Conservation (phyloP, 2,888 invertebrate genomes). For the Drosophila cognata region DNA sequence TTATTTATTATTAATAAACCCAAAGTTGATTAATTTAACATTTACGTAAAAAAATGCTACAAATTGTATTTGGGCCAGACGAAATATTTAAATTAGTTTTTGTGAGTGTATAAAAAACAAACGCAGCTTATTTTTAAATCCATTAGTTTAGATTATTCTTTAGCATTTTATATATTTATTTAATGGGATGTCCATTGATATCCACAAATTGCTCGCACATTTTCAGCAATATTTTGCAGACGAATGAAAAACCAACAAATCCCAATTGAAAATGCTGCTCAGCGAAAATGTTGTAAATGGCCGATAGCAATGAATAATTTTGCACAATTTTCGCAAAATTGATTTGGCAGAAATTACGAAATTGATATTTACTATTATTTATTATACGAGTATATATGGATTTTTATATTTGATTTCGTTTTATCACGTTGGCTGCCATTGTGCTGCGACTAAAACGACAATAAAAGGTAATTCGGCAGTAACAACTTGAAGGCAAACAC, state of each 20-base stretch:
- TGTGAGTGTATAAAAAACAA: background rate
- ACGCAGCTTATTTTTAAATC: background rate
- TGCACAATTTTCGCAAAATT: constrained; percentile 17
- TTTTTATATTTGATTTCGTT: constrained; percentile 36
- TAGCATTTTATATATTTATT: constrained; percentile 1
- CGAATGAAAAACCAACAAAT: constrained; percentile 12
- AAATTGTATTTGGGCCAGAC: background rate
- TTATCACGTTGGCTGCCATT: constrained; percentile 50
- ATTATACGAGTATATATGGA: constrained; percentile 2
- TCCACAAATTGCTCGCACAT: constrained; percentile 1
- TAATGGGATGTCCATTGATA: constrained; percentile 17
- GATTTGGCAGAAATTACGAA: constrained; percentile 13
- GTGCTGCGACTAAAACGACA: constrained; percentile 59
- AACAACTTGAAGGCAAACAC: constrained; percentile 78
- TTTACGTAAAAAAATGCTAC: background rate
- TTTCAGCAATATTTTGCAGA: constrained; percentile 1
- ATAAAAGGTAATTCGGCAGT: constrained; percentile 78
- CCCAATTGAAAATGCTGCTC: constrained; percentile 4
- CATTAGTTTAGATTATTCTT: background rate
- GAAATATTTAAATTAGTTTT: background rate
- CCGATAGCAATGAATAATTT: constrained; percentile 29
- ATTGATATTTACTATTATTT: constrained; percentile 12
- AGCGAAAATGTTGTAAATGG: constrained; percentile 21
- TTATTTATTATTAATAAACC: background rate
- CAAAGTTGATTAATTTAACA: background rate